Conservation (phyloP, 2,113 vertebrate genomes). For the Tragelaphus buxtoni region DNA sequence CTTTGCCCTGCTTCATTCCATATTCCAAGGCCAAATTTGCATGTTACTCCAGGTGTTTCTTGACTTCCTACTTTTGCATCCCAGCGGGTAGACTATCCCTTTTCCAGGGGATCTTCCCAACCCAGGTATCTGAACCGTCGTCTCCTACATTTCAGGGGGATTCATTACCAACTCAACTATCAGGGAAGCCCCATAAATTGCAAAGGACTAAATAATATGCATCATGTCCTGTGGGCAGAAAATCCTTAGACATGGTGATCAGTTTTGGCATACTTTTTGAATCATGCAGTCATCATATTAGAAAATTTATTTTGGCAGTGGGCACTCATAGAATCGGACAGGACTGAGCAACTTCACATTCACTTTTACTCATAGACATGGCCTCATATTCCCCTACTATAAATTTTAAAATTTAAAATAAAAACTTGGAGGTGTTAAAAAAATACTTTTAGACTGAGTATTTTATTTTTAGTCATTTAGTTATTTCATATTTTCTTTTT, state of each 20-base stretch:
- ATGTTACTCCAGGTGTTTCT: too few relatives aligned
- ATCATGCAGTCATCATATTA: background rate
- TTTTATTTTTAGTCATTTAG: background rate
- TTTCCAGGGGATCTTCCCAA: background rate
- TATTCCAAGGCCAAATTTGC: too few relatives aligned
- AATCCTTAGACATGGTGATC: background rate
- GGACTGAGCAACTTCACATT: background rate
- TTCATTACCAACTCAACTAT: background rate
- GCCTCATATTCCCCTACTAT: background rate
- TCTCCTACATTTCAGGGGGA: background rate
- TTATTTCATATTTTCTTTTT: background rate
- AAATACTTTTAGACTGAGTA: background rate
- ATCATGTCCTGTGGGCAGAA: background rate
- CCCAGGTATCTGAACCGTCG: background rate
- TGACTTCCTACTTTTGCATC: too few relatives aligned
- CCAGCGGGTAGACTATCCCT: background rate
- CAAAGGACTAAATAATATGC: background rate
- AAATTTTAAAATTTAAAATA: background rate
- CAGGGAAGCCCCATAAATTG: background rate
- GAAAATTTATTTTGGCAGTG: background rate
- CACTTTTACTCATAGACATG: background rate
- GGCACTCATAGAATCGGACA: background rate
- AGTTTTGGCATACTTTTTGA: background rate
- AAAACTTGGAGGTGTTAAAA: background rate
- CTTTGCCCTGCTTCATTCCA: too few relatives aligned